Percentiles rank a stretch among this genome's conserved stretches.
phyloP scores from a whole-genome alignment of 2,888 invertebrate genomes.

The Electrophaes corylata region DNA sequence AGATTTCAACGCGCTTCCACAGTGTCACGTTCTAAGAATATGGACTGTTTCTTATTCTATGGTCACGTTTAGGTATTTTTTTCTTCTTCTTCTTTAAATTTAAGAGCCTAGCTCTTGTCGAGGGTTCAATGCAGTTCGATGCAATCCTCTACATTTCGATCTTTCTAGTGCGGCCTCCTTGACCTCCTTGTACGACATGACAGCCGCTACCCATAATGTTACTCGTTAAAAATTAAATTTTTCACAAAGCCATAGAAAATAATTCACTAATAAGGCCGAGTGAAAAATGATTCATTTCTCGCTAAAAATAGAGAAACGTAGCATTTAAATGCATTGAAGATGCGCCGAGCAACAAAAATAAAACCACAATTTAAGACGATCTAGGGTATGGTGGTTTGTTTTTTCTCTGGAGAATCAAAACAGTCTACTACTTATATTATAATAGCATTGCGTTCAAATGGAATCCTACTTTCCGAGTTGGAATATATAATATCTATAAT shows the following conservation, averaged over 20 bases:
- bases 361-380: slow-evolving; percentile 33
- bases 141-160: no score
- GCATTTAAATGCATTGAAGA: slow-evolving; percentile 30
- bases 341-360: slow-evolving; percentile 32
- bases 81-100: no score
- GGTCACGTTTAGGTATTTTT: no score
- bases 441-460: slow-evolving; percentile 22
- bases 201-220: no score
- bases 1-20: slow-evolving; percentile 39
- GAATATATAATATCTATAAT: slow-evolving; percentile 31
- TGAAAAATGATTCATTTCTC: slow-evolving; percentile 27
- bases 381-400: slow-evolving; percentile 33
- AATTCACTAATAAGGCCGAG: not conserved
- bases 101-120: no score
- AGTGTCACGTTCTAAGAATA: not conserved
- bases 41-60: no score
- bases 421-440: slow-evolving; percentile 19
- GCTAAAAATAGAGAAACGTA: slow-evolving; percentile 27
- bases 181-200: no score
- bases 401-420: slow-evolving; percentile 35
- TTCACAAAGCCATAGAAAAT: not conserved
- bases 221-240: not conserved
- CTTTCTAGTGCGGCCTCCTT: no score
- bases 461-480: slow-evolving; percentile 27
- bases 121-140: no score